Evolutionary conservation across 2,888 invertebrate species (phyloP).

Genomic region (Empis livida): DNA sequence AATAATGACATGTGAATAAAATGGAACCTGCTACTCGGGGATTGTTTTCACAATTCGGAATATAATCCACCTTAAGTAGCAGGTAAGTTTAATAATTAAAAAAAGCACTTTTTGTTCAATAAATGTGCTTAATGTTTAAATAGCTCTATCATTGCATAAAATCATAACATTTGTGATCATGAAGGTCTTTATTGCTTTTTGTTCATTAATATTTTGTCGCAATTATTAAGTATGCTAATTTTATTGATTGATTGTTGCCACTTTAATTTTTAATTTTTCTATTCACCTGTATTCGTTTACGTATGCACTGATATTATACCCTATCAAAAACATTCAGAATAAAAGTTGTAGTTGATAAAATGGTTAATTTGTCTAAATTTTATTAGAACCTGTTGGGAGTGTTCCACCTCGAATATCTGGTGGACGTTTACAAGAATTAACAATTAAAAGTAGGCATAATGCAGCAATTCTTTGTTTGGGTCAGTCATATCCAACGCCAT

Average conservation of each 20-base stretch:
- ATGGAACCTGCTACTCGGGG: conserved; percentile 18
- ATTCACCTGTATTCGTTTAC: no score
- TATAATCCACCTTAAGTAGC: conserved; percentile 17
- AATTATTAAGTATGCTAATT: no score
- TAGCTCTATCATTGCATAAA: no score
- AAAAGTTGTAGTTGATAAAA: background rate
- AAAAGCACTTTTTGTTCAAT: no score
- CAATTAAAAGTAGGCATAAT: conserved; percentile 15
- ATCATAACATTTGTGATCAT: no score
- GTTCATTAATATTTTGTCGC: background rate
- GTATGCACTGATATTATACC: no score
- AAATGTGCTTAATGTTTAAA: no score
- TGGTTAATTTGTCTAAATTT: background rate
- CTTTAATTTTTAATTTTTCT: no score
- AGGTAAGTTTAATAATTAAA: conserved; percentile 14
- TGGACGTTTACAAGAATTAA: conserved; percentile 41
- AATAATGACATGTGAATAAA: conserved; percentile 7
- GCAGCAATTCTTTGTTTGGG: conserved; percentile 41
- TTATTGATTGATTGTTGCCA: no score
- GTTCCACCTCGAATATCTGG: conserved; percentile 38
- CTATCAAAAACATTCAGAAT: background rate
- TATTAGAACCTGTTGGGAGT: conserved; percentile 40
- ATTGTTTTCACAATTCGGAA: conserved; percentile 8
- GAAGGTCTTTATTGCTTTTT: background rate
- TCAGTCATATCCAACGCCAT: conserved; percentile 43